These are phyloP conservation scores for Pteronura brasiliensis DNA, from an alignment of 2,113 vertebrate species.

Conservation along the genomic window DNA sequence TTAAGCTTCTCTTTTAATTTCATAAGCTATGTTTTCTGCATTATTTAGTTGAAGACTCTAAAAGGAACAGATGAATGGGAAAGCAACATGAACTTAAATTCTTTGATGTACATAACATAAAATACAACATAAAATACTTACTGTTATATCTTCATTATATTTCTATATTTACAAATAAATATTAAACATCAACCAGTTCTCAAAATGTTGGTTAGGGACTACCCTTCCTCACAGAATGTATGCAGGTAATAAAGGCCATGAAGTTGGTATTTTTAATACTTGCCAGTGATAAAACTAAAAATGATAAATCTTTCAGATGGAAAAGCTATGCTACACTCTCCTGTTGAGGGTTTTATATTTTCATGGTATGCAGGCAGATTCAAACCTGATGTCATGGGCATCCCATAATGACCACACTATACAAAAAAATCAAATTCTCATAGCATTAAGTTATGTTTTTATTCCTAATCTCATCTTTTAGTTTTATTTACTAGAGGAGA, in stretches of 20 bases:
- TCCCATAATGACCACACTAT: background rate
- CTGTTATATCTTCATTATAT: background rate
- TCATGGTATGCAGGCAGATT: background rate
- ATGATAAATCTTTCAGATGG: background rate
- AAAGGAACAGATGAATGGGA: background rate
- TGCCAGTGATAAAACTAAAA: background rate
- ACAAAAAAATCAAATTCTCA: background rate
- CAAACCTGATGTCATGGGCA: background rate
- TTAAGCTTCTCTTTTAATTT: slow-evolving; percentile 2
- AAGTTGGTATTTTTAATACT: background rate
- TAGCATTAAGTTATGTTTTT: background rate
- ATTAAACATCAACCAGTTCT: background rate
- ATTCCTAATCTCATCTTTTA: background rate
- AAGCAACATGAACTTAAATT: background rate
- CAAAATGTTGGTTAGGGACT: background rate
- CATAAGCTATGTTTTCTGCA: background rate
- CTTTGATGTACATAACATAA: background rate
- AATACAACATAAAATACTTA: background rate
- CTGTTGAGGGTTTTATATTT: background rate
- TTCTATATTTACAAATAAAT: slow-evolving; percentile 4
- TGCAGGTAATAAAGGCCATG: background rate
- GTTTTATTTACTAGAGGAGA: background rate
- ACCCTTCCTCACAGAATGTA: background rate
- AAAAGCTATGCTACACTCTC: background rate
- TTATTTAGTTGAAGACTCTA: background rate